Evolutionary conservation across 2,888 invertebrate species (phyloP).

Genomic region (Coremacera marginata): DNA sequence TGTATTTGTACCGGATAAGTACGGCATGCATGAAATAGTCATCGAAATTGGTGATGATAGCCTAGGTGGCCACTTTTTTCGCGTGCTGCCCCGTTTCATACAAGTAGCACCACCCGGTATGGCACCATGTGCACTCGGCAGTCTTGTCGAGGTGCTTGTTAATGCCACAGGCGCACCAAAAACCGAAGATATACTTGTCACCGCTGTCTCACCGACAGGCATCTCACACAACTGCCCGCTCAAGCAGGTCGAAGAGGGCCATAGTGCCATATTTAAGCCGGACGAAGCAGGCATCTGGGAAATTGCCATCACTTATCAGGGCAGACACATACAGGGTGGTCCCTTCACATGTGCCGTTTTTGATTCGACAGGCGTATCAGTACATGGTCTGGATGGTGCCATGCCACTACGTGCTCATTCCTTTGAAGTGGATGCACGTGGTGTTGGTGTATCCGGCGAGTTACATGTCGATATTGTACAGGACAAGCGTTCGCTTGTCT

Average conservation of each 20-base stretch:
- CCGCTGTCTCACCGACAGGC: slow-evolving; percentile 92
- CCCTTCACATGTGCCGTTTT: slow-evolving; percentile 97
- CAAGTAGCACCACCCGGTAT: slow-evolving; percentile 92
- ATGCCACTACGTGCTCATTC: slow-evolving; percentile 88
- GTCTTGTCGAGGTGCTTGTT: slow-evolving; percentile 93
- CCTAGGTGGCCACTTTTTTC: slow-evolving; percentile 80
- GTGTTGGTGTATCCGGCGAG: slow-evolving; percentile 87
- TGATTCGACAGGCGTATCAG: slow-evolving; percentile 90
- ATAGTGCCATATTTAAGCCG: slow-evolving; percentile 96
- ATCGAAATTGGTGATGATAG: slow-evolving; percentile 75
- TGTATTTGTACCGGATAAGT: slow-evolving; percentile 87
- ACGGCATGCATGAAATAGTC: slow-evolving; percentile 90
- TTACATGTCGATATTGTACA: slow-evolving; percentile 91
- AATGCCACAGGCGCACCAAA: slow-evolving; percentile 86
- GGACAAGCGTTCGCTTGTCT: slow-evolving; percentile 86
- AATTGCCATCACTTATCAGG: slow-evolving; percentile 95
- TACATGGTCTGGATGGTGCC: slow-evolving; percentile 84
- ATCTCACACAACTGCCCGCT: slow-evolving; percentile 84
- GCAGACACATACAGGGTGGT: slow-evolving; percentile 94
- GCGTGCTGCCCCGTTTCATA: slow-evolving; percentile 87
- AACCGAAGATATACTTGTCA: slow-evolving; percentile 88
- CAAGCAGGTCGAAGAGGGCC: slow-evolving; percentile 88
- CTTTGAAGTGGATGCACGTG: slow-evolving; percentile 82
- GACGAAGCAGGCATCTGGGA: slow-evolving; percentile 98
- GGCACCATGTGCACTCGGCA: slow-evolving; percentile 95